Evolutionary conservation across 2,797 vertebrate genomes (phyloP).

Genomic region (Pogoniulus pusillus): DNA sequence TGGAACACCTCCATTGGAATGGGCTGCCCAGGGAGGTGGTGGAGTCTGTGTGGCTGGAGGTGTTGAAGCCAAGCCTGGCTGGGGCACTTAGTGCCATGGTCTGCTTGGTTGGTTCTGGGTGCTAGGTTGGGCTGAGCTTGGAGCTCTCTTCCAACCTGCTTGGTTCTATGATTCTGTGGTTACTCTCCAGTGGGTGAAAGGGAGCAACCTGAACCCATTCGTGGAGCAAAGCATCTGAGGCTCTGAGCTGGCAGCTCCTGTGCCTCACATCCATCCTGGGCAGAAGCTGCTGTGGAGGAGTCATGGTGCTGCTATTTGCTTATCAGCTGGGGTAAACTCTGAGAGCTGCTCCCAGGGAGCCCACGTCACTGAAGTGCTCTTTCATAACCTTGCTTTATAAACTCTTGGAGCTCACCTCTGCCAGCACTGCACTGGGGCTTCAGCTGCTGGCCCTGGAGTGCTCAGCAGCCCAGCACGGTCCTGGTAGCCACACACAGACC

Average conservation of each 20-base stretch:
- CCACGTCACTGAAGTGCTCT: neutral
- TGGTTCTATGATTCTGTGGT: no score
- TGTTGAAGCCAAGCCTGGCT: no score
- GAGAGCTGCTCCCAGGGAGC: neutral
- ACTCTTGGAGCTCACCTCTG: neutral
- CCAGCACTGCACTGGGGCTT: neutral
- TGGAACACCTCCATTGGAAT: no score
- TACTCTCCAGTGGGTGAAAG: neutral
- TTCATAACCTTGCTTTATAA: neutral
- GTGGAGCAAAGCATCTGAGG: neutral
- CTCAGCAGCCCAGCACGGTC: neutral
- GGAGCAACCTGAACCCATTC: neutral
- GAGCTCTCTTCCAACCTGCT: no score
- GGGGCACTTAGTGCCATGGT: no score
- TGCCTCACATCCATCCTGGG: neutral
- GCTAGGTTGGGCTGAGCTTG: no score
- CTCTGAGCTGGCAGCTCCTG: neutral
- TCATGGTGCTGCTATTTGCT: neutral
- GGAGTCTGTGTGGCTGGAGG: no score
- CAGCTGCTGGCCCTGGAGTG: neutral
- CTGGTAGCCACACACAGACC: rapidly evolving
- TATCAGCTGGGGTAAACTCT: constrained; percentile 6
- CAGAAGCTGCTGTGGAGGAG: neutral
- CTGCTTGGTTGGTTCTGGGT: no score
- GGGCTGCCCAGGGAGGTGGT: no score